These are phyloP conservation scores for Smittia aterrima DNA, from an alignment of 2,888 invertebrate species.

Conservation along the genomic window DNA sequence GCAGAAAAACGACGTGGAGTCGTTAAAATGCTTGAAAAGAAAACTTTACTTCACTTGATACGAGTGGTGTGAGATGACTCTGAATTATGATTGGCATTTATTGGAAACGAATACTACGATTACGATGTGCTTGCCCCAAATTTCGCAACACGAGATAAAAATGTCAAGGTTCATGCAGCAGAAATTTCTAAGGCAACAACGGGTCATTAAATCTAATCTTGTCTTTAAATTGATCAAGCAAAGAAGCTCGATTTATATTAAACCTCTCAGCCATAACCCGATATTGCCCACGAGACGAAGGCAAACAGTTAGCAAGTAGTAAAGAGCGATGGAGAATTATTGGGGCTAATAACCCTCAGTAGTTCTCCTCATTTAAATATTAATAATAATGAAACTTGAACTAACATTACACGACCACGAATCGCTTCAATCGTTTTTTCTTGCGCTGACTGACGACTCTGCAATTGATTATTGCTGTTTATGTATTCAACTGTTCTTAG, in stretches of 20 bases:
- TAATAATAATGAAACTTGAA: background rate
- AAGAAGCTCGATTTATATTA: no score
- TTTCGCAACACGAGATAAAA: constrained; percentile 15
- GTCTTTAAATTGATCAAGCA: no score
- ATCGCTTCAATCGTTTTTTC: background rate
- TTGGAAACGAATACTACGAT: background rate
- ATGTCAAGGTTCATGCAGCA: constrained; percentile 34
- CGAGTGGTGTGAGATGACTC: constrained; percentile 35
- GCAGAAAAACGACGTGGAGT: constrained; percentile 1
- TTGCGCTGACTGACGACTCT: background rate
- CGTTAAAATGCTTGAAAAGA: constrained; percentile 20
- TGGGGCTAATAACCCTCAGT: constrained; percentile 27
- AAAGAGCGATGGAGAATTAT: background rate
- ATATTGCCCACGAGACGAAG: no score
- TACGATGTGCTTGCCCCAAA: constrained; percentile 21
- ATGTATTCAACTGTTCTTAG: background rate
- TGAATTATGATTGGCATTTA: constrained; percentile 37
- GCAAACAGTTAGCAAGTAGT: no score
- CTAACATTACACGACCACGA: constrained; percentile 14
- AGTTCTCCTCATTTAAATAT: constrained; percentile 18
- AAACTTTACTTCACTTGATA: constrained; percentile 37
- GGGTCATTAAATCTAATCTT: background rate
- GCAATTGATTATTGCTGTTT: constrained; percentile 31
- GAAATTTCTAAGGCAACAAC: background rate
- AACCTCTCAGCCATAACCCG: no score